Base-by-base conservation (phyloP, 2,113 vertebrate species). In the Rostratula benghalensis region DNA sequence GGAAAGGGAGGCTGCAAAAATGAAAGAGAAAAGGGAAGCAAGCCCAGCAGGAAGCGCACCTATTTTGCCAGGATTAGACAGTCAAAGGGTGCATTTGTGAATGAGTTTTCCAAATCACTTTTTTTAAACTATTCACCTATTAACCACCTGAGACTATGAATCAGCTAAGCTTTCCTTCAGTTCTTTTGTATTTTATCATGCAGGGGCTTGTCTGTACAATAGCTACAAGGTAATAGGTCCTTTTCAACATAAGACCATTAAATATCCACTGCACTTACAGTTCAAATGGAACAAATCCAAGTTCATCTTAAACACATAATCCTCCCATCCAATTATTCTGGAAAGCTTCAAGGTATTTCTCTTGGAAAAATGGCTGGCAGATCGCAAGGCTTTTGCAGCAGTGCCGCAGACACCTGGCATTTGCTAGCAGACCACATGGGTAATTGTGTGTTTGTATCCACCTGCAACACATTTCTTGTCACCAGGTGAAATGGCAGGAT, bases 231-330 rank as follows among this genome's bases (percentile, higher is more conserved):
- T 19, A 92, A 45, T 59, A 46, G 27, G 50, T 79, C 45, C 11
- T 90, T 90, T 90, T 53, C 78, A 74, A 23, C 51, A 28, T 4
- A 82, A 28, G 28, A 46, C 21, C 16, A 50, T 54, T 82, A 78
- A 82, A 87, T 68, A 95, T 51, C 27, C 22, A 10, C 56, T 43
- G 33, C 28, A 18, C 54, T 91, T 87, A 75, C 73, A 75, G 84
- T 70, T 91, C 20, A 54, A 78, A 84, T 78, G 77, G 87, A 95
- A 94, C 51, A 93, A 93, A 93, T 71, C 60, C 78, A 63, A 39
- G 48, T 82, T 87, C 23, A 84, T 71, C 60, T 74, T 74, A 69
- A 89, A 89, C 83, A 80, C 9, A 5, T 74, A 91, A 86, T 89
- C 46, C 83, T 83, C 28, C 53, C 77, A 91, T 60, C 64, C 83